Evolutionary conservation across 2,797 vertebrate species (phyloP).

Genomic region (Sebastes reedi): DNA sequence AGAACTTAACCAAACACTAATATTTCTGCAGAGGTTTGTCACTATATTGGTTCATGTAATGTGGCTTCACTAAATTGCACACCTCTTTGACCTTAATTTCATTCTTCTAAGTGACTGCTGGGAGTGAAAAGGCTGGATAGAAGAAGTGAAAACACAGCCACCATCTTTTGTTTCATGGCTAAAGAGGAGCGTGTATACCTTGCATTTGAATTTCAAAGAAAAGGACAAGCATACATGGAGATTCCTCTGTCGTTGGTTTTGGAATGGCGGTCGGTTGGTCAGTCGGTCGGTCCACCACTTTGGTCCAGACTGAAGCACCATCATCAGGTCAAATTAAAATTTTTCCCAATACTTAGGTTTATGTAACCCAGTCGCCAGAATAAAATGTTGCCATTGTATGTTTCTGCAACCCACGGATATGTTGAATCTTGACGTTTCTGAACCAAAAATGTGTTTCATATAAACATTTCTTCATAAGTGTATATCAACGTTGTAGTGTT

Average conservation of each 20-base stretch:
- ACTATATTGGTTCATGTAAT: background rate
- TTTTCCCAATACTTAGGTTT: no score
- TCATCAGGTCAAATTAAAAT: fast-evolving
- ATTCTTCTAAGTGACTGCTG: background rate
- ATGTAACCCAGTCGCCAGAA: no score
- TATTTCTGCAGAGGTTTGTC: background rate
- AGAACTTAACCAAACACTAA: no score
- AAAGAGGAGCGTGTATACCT: background rate
- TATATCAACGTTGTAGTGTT: fast-evolving
- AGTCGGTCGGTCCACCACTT: background rate
- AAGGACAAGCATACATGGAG: background rate
- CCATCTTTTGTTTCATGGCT: background rate
- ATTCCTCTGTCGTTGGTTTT: background rate
- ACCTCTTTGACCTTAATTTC: background rate
- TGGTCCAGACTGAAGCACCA: background rate
- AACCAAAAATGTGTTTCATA: no score
- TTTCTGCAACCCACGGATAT: no score
- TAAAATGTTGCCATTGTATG: fast-evolving
- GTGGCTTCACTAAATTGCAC: background rate
- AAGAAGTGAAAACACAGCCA: background rate
- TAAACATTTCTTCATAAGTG: no score
- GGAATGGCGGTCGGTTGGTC: background rate
- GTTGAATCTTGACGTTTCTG: fast-evolving
- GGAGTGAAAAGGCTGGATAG: background rate
- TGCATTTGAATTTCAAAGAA: background rate